Base-by-base conservation (phyloP, 1,140 invertebrate species). In the Magallana angulata region DNA sequence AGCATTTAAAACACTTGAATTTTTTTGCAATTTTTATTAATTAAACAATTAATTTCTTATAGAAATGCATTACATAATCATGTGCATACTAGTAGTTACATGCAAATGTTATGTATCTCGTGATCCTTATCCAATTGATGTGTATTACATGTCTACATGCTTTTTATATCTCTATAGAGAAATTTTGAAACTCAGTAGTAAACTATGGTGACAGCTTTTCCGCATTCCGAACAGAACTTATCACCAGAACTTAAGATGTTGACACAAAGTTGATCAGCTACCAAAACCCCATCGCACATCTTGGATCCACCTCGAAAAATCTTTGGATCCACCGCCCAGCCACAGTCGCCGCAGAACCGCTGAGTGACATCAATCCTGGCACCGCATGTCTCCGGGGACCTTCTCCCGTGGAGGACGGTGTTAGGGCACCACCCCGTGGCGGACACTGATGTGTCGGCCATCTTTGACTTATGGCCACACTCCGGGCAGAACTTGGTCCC, bases 271-370 rank as follows among this genome's bases (percentile, higher is more conserved):
- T 71, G 9, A 24, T 71, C 18, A 11, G 36, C 30, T 58, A 57
- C 80, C 14, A 16, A 8, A 12, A 82, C 30, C 7, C 80, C 80
- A 8, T 58, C 57, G 14, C 80, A 82, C 80, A 82, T 82, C 80
- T 58, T 82, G 30, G 80, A 82, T 30, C 14, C 48, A 12, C 5
- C 14, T 48, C 16, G 48, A 48, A 82, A 82, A 18, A 82, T 48
- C 30, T 82, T 82, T 12, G 80, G 80, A 58, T 82, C 57, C 48
- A 82, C 57, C 80, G n/a, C 16, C 80, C 80, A 82, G 48, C 80
- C 36, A 30, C 80, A 82, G 1, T 48, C 18, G 14, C 56, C 30
- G n/a, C 80, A 82, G n/a, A 24, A 24, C n/a, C 30, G 48, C 18
- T 82, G 80, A 3, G 48, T 82, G 48, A 56, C 48, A 4, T n/a